These are phyloP conservation scores for Agapornis canus DNA, from an alignment of 2,797 vertebrate species.

Conservation along the genomic window DNA sequence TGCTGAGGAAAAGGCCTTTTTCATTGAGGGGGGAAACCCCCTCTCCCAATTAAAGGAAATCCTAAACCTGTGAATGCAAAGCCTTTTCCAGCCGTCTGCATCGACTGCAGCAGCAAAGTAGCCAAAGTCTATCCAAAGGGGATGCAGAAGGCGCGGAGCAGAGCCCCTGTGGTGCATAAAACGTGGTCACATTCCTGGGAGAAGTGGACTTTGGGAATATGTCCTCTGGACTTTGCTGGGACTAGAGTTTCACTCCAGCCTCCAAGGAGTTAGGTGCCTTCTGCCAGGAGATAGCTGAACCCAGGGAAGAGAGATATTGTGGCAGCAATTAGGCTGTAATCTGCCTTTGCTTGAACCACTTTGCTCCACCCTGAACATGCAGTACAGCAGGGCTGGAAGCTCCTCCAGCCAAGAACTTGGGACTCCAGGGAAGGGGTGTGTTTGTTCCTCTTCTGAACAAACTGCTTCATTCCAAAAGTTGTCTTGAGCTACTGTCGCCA, in stretches of 20 bases:
- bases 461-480: constrained; percentile 53
- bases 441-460: constrained; percentile 49
- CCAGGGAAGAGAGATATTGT: not conserved
- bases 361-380: constrained; percentile 65
- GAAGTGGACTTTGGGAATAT: not conserved
- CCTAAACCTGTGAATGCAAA: not conserved
- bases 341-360: constrained; percentile 61
- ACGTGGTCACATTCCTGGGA: not conserved
- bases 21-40: not conserved
- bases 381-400: constrained; percentile 51
- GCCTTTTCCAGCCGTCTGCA: not conserved
- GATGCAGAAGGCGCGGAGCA: not conserved
- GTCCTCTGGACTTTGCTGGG: not conserved
- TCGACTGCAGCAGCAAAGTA: accelerated
- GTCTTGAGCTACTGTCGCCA: constrained; percentile 51
- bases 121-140: not conserved
- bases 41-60: not conserved
- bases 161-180: not conserved
- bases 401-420: constrained; percentile 57
- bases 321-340: constrained; percentile 44
- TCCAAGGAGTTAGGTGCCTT: not conserved
- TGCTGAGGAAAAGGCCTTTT: not conserved
- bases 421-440: constrained; percentile 68
- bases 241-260: not conserved
- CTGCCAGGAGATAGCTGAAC: not conserved